These are phyloP conservation scores for Apostichopus parvimensis DNA, from an alignment of 35 echinoderm and acorn worm genomes.

Conservation along the genomic window DNA sequence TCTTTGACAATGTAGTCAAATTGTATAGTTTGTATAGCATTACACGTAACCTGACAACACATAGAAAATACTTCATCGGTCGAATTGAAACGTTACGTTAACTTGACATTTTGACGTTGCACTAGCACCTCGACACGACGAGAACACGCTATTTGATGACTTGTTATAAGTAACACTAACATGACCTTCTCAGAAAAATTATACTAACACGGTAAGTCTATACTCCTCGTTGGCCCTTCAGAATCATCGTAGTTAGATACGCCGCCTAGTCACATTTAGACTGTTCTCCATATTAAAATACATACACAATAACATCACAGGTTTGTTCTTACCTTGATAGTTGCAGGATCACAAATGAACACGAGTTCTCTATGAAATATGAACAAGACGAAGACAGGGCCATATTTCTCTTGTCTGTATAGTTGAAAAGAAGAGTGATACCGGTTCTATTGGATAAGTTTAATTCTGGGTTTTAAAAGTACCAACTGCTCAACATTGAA, in stretches of 20 bases:
- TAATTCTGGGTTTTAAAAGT: too few relatives aligned
- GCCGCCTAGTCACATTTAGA: background rate
- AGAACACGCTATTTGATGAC: background rate
- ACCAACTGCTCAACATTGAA: too few relatives aligned
- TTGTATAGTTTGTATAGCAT: too few relatives aligned
- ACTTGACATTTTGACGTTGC: too few relatives aligned
- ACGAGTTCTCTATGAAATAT: background rate
- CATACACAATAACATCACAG: background rate
- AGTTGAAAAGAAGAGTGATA: too few relatives aligned
- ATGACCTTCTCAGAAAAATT: background rate
- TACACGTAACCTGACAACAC: too few relatives aligned
- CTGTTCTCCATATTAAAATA: background rate
- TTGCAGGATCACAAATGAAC: background rate
- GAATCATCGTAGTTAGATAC: background rate
- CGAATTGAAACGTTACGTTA: too few relatives aligned
- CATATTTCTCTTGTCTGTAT: conserved; percentile 25
- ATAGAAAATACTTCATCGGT: too few relatives aligned
- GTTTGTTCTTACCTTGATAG: conserved; percentile 10
- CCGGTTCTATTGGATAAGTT: too few relatives aligned
- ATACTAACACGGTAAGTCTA: background rate
- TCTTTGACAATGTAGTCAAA: too few relatives aligned
- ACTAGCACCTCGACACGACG: background rate
- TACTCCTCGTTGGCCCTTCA: background rate
- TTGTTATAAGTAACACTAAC: background rate
- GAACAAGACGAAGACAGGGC: conserved; percentile 16